phyloP scores from a whole-genome alignment of 2,797 vertebrate genomes.

The Apogon hyalosoma region DNA sequence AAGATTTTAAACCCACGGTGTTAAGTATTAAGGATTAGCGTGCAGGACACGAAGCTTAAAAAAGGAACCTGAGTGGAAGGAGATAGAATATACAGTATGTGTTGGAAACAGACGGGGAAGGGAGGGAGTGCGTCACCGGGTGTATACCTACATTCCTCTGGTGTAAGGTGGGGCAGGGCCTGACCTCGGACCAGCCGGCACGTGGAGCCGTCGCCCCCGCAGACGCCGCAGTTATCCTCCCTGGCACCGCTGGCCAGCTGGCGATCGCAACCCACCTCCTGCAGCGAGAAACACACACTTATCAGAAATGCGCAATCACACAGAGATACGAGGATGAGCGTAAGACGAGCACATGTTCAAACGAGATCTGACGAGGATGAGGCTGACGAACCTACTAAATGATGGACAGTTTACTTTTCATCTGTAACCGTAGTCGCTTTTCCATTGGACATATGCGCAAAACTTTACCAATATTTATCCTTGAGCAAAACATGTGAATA shows the following conservation, averaged over 20 bases:
- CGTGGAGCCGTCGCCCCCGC: conserved; percentile 89
- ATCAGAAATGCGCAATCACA: conserved; percentile 58
- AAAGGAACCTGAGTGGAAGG: not conserved
- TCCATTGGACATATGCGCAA: no score
- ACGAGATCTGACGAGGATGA: no score
- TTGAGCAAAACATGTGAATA: no score
- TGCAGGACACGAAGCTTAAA: not conserved
- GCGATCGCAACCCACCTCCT: conserved; percentile 94
- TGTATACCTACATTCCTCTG: conserved; percentile 88
- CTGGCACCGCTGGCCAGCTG: conserved; percentile 90
- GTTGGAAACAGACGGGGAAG: not conserved
- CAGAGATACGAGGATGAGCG: not conserved
- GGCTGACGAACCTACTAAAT: no score
- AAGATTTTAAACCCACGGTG: conserved; percentile 2
- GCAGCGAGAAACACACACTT: conserved; percentile 47
- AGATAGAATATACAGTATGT: not conserved
- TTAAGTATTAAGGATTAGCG: not conserved
- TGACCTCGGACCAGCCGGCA: conserved; percentile 93
- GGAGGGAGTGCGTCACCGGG: not conserved
- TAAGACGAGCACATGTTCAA: not conserved
- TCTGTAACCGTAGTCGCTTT: no score
- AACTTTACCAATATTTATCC: no score
- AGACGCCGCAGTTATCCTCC: conserved; percentile 93
- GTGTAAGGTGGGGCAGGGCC: conserved; percentile 85
- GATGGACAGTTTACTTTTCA: no score